Conservation (phyloP, 1,140 invertebrate species). For the Platyura marginata region DNA sequence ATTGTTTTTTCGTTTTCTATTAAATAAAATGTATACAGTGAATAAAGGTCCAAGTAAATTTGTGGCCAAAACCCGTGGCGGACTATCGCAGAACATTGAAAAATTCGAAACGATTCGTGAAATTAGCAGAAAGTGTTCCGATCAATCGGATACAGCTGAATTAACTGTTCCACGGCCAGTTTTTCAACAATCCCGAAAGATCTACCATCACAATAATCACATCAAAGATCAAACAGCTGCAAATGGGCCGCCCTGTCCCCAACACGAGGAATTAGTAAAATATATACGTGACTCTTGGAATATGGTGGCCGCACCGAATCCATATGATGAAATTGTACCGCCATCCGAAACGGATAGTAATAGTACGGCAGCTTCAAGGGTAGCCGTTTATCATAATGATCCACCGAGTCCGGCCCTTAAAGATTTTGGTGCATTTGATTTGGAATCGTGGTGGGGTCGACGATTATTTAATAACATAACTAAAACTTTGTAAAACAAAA, state of each 20-base stretch:
- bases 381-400: constrained; percentile 42
- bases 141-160: constrained; percentile 4
- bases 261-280: constrained; percentile 29
- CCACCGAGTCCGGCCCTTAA: constrained; percentile 43
- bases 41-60: constrained; percentile 71
- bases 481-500: constrained; percentile 48
- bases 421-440: constrained; percentile 71
- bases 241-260: constrained; percentile 21
- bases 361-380: neutral
- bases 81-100: constrained; percentile 35
- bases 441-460: constrained; percentile 77
- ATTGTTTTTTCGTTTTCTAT: no score
- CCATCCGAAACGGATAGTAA: neutral
- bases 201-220: constrained; percentile 6
- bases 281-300: constrained; percentile 14
- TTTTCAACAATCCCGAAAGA: constrained; percentile 25
- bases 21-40: constrained; percentile 58
- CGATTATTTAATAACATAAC: constrained; percentile 62
- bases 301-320: neutral
- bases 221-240: constrained; percentile 17
- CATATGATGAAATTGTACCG: neutral
- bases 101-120: constrained; percentile 23
- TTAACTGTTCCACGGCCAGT: constrained; percentile 26
- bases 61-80: constrained; percentile 64
- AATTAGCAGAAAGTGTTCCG: constrained; percentile 13